Percentiles rank a stretch among this genome's conserved stretches.
phyloP scores from a whole-genome alignment of 2,113 vertebrate genomes.

The Asarcornis scutulata region DNA sequence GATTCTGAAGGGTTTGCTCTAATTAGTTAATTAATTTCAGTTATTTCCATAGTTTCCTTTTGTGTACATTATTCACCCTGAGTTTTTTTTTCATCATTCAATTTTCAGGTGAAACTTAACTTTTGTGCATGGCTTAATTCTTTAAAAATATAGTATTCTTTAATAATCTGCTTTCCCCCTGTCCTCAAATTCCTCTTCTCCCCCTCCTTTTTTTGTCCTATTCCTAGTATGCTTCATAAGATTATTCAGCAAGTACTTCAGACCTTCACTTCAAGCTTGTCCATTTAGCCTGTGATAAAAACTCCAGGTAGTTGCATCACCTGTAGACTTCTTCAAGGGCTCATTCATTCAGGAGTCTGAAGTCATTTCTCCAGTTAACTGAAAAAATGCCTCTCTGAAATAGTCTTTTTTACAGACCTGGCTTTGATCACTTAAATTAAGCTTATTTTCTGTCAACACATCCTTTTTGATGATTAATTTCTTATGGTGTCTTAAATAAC shows the following conservation, averaged over 20 bases:
- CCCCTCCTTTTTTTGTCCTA: rapidly evolving
- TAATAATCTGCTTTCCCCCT: not conserved
- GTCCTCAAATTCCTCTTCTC: no score
- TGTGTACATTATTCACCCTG: not conserved
- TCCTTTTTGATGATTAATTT: not conserved
- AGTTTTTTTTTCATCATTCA: not conserved
- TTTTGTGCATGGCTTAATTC: not conserved
- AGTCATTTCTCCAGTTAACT: not conserved
- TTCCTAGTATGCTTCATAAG: not conserved
- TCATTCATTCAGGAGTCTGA: not conserved
- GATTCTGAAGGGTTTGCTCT: not conserved
- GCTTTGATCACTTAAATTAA: not conserved
- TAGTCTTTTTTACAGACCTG: not conserved
- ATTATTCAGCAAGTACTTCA: not conserved
- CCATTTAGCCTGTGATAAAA: not conserved
- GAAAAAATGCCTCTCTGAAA: not conserved
- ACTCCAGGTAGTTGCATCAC: not conserved
- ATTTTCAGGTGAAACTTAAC: not conserved
- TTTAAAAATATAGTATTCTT: not conserved
- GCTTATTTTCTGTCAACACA: not conserved
- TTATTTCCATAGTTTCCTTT: not conserved
- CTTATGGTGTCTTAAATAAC: not conserved
- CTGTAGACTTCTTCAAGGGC: not conserved
- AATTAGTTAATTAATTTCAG: not conserved
- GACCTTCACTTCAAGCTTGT: not conserved